Conservation (phyloP, 2,113 vertebrate genomes). For the Pagrus major region DNA sequence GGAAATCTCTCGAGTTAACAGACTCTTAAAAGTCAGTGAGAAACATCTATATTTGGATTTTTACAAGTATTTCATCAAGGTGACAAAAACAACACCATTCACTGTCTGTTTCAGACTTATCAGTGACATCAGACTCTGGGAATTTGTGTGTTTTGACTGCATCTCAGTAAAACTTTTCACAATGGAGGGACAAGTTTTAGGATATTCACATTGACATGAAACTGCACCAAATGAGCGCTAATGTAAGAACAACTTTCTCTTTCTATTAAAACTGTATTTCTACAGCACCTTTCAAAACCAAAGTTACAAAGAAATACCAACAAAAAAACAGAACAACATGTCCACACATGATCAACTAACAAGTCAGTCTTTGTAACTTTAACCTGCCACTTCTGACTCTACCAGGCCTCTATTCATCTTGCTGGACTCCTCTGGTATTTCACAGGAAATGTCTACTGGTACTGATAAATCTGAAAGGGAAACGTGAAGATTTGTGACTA, state of each 20-base stretch:
- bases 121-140: constrained; percentile 1
- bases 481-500: neutral
- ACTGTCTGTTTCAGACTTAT: no score
- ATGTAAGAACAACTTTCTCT: neutral
- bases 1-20: neutral
- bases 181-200: neutral
- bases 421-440: neutral
- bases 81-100: constrained; percentile 9
- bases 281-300: neutral
- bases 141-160: constrained; percentile 30
- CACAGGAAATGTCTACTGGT: constrained; percentile 49
- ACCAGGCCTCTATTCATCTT: neutral
- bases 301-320: neutral
- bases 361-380: no score
- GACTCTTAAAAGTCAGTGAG: neutral
- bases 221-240: neutral
- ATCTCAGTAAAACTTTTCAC: constrained; percentile 14
- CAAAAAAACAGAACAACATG: no score
- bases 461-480: constrained; percentile 13
- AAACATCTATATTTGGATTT: constrained; percentile 31
- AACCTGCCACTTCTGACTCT: constrained; percentile 63
- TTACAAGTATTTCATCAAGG: constrained; percentile 47
- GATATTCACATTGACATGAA: constrained; percentile 25
- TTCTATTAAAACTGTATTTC: neutral
- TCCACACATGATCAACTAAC: no score